Evolutionary conservation across 2,113 vertebrate species (phyloP), one percentile per base, ranked within the genome.

Genomic region (Macrotus californicus): DNA sequence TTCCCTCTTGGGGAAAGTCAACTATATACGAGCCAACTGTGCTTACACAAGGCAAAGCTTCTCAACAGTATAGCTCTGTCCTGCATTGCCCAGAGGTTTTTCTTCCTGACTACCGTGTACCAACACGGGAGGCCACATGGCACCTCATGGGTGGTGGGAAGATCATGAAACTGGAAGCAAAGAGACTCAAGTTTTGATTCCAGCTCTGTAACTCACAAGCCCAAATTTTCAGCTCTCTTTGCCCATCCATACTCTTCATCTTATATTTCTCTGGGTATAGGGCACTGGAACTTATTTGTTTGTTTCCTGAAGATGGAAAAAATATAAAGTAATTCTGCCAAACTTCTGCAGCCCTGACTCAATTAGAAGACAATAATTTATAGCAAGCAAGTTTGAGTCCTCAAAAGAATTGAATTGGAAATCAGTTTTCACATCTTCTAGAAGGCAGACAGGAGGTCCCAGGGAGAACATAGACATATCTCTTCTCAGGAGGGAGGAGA

Each of bases 401-500:
- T 94, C 14, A n/a, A 84, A n/a, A 89, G 15, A 82, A 56, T 77
- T 26, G 22, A 52, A 54, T 3, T 64, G 36, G 22, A 76, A 83
- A 82, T 75, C 76, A 41, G 13, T 6, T 50, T 56, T 70, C 5
- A 0, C 29, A 31, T 94, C 39, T 75, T 93, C 34, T 52, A 18
- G 29, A 95, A 3, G 75, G 34, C 52, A 88, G 41, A 34, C 4
- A 46, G 54, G 79, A 34, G 14, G 12, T 59, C 34, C 83, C 70
- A 8, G 16, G 48, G n/a, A 70, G 34, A 48, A 7, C 29, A 14
- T 24, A 3, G 9, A 34, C 16, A 31, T 7, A 24, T 10, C 7
- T 80, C 34, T 84, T 73, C n/a, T n/a, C 6, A 12, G 50, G 12
- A 87, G 50, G 95, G 43, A 88, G 26, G 98, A 97, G 97, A 88